Base-by-base conservation (phyloP, 2,113 vertebrate species). In the Nasalis larvatus region DNA sequence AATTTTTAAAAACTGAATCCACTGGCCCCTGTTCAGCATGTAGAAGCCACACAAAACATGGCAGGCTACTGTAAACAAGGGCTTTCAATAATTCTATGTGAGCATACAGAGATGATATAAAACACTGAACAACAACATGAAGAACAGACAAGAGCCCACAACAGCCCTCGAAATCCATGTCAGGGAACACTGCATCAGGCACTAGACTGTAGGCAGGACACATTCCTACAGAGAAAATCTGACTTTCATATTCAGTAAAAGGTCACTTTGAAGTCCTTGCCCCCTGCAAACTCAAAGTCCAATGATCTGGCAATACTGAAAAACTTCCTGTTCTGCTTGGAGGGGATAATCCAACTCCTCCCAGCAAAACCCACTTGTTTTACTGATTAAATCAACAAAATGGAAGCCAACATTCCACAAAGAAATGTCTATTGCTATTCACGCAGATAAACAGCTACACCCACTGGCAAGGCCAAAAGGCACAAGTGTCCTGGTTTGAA, bases 371-470 rank as follows among this genome's bases (percentile, higher is more conserved):
- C 96, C 85, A 96, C 96, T 96, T n/a, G 0, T 88, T 97, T 90
- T 40, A 52, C 96, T 92, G 97, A 98, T 98, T 96, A 97, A 95
- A 97, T 97, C 97, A 83, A 63, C 54, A 54, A 45, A 92, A 84
- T 45, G 81, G 91, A 97, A 92, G 97, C 97, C 98, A 98, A 96
- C 86, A 97, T 96, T 97, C 96, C 96, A 94, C 83, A 97, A 87
- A 96, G 54, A 94, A 97, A 98, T 96, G 96, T 90, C 96, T 96
- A 97, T n/a, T 97, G 86, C 92, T 91, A 92, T 92, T 97, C 77
- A 71, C 30, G 87, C 89, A 98, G 96, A 97, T 96, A 97, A 96
- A 97, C 45, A 97, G 89, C 96, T 94, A 97, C 84, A 63, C 92
- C 92, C 97, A 94, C 85, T 54, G 81, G 76, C 23, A 94, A 90